phyloP scores from a whole-genome alignment of 1,140 invertebrate species.

The Tetragnatha versicolor region DNA sequence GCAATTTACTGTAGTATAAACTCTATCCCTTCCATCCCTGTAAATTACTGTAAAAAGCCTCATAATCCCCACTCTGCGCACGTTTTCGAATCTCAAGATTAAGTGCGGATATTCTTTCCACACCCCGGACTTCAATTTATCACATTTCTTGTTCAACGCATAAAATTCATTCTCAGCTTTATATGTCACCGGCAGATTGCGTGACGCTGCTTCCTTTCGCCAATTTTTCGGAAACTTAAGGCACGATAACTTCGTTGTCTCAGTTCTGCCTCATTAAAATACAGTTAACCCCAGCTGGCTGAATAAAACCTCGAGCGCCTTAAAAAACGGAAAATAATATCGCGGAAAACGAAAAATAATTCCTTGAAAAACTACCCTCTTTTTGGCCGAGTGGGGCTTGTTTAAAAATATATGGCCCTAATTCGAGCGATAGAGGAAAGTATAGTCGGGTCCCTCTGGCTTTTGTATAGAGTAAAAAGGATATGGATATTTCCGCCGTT shows the following conservation, averaged over 20 bases:
- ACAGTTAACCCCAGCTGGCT: slow-evolving; percentile 43
- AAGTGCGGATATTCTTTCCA: too few relatives aligned
- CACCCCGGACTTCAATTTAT: slow-evolving; percentile 17
- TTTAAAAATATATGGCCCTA: slow-evolving; percentile 16
- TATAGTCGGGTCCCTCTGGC: too few relatives aligned
- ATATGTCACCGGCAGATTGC: slow-evolving; percentile 4
- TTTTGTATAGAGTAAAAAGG: too few relatives aligned
- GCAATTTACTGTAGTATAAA: too few relatives aligned
- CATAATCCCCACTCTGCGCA: too few relatives aligned
- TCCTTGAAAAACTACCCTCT: neutral
- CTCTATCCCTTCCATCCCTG: too few relatives aligned
- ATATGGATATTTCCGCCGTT: too few relatives aligned
- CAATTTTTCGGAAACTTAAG: neutral
- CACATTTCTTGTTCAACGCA: slow-evolving; percentile 1
- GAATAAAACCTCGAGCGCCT: neutral
- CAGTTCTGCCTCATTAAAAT: slow-evolving; percentile 49
- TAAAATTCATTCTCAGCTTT: slow-evolving; percentile 18
- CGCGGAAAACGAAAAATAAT: neutral
- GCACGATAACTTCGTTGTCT: slow-evolving; percentile 31
- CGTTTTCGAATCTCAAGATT: too few relatives aligned
- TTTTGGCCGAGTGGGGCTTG: neutral
- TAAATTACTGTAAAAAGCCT: too few relatives aligned
- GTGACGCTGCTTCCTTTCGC: neutral
- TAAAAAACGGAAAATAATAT: too few relatives aligned
- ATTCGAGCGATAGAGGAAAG: neutral